Percentiles rank a stretch among this genome's conserved stretches.
Conservation (phyloP, 2,113 vertebrate genomes). For the Pimephales promelas region DNA sequence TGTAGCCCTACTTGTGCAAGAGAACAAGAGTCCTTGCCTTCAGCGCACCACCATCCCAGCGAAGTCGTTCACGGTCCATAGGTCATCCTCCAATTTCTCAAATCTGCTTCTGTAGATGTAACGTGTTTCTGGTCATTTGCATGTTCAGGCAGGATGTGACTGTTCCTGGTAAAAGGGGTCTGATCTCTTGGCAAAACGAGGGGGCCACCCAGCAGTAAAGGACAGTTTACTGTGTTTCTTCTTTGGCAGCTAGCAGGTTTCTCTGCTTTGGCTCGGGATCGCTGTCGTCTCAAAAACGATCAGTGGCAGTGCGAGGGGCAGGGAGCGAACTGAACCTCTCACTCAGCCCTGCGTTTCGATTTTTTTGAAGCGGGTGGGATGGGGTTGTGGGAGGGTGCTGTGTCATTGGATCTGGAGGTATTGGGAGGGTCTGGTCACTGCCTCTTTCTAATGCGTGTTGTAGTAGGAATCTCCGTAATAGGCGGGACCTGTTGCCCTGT, state of each 20-base stretch:
- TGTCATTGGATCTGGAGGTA: slow-evolving; percentile 44
- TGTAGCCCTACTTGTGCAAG: slow-evolving; percentile 63
- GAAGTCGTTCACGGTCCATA: not conserved
- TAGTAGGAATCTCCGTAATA: slow-evolving; percentile 71
- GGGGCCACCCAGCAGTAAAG: slow-evolving; percentile 66
- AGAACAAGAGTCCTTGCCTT: slow-evolving; percentile 42
- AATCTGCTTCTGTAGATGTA: not conserved
- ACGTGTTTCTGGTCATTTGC: not conserved
- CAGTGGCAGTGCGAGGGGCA: slow-evolving; percentile 69
- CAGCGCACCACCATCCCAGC: not conserved
- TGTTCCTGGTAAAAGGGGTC: slow-evolving; percentile 71
- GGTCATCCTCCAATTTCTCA: not conserved
- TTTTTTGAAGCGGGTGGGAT: slow-evolving; percentile 34
- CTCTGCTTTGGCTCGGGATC: slow-evolving; percentile 63
- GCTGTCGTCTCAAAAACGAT: slow-evolving; percentile 74
- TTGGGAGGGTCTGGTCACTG: slow-evolving; percentile 62
- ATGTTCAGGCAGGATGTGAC: slow-evolving; percentile 58
- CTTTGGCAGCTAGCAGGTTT: slow-evolving; percentile 68
- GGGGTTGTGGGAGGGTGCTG: slow-evolving; percentile 8
- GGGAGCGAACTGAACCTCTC: slow-evolving; percentile 73
- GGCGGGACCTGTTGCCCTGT: slow-evolving; percentile 60
- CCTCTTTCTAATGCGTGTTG: slow-evolving; percentile 76
- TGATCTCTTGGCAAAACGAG: slow-evolving; percentile 73
- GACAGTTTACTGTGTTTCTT: slow-evolving; percentile 69
- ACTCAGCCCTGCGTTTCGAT: slow-evolving; percentile 64